Evolutionary conservation across 2,888 invertebrate species (phyloP).

Genomic region (Anodontia alba): DNA sequence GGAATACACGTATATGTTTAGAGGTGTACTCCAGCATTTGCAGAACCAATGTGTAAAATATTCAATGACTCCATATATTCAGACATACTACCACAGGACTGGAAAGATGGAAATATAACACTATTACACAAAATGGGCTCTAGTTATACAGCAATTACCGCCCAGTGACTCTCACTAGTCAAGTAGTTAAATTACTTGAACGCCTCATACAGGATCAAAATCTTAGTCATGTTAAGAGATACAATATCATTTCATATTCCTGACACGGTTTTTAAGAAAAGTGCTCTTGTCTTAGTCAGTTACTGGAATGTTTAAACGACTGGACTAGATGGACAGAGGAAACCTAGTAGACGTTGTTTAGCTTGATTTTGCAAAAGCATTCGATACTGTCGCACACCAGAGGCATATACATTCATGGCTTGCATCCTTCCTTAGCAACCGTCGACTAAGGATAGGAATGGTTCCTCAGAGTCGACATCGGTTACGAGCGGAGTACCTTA

Average conservation of each 20-base stretch:
- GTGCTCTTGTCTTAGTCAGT: background rate
- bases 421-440: background rate
- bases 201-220: background rate
- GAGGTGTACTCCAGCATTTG: background rate
- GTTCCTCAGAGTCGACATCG: background rate
- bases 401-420: background rate
- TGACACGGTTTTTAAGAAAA: background rate
- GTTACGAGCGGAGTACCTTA: background rate
- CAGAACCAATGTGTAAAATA: background rate
- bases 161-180: background rate
- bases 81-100: background rate
- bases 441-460: background rate
- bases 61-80: background rate
- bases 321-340: background rate
- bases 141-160: background rate
- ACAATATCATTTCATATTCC: background rate
- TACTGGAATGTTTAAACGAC: constrained; percentile 5
- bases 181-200: constrained; percentile 4
- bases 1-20: background rate
- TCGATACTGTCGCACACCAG: constrained; percentile 1
- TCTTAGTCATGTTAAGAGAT: background rate
- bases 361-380: no score
- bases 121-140: background rate
- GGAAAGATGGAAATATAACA: constrained; percentile 1
- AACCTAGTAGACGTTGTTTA: background rate